Conservation (phyloP, 1,140 invertebrate species). For the Thrips palmi region DNA sequence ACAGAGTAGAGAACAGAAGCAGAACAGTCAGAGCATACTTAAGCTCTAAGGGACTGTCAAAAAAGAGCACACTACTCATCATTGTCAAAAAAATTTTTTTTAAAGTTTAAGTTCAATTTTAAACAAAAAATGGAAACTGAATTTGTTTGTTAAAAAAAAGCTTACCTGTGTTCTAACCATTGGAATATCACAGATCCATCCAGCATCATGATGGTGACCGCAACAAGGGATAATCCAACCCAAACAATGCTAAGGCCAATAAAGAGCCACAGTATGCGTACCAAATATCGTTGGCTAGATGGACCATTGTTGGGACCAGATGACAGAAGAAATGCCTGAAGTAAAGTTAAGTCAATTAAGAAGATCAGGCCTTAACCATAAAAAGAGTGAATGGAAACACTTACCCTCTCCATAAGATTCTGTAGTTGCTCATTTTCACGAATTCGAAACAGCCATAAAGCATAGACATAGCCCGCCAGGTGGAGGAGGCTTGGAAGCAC, state of each 20-base stretch:
- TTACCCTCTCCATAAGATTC: slow-evolving; percentile 76
- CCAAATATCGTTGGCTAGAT: slow-evolving; percentile 39
- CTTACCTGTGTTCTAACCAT: too few species aligned
- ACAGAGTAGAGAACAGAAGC: slow-evolving; percentile 43
- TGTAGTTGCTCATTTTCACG: slow-evolving; percentile 74
- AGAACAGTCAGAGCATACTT: slow-evolving; percentile 33
- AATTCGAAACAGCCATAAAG: slow-evolving; percentile 56
- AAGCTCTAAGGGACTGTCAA: slow-evolving; percentile 27
- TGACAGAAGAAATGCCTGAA: slow-evolving; percentile 51
- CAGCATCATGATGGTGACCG: slow-evolving; percentile 43
- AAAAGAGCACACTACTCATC: slow-evolving; percentile 18
- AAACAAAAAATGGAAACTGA: too few species aligned
- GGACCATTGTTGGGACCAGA: slow-evolving; percentile 40
- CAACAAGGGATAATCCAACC: slow-evolving; percentile 41
- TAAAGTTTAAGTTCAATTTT: too few species aligned
- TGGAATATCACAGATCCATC: slow-evolving; percentile 39
- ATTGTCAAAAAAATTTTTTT: slow-evolving; percentile 1
- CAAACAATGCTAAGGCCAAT: slow-evolving; percentile 43
- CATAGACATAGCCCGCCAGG: slow-evolving; percentile 54
- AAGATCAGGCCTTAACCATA: too few species aligned
- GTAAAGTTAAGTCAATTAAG: too few species aligned
- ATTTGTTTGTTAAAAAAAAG: too few species aligned
- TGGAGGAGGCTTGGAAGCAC: slow-evolving; percentile 60
- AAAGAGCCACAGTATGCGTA: slow-evolving; percentile 50
- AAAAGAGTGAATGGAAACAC: too few species aligned